These are phyloP conservation scores for Microctonus hyperodae DNA, from an alignment of 2,888 invertebrate species.

Conservation along the genomic window DNA sequence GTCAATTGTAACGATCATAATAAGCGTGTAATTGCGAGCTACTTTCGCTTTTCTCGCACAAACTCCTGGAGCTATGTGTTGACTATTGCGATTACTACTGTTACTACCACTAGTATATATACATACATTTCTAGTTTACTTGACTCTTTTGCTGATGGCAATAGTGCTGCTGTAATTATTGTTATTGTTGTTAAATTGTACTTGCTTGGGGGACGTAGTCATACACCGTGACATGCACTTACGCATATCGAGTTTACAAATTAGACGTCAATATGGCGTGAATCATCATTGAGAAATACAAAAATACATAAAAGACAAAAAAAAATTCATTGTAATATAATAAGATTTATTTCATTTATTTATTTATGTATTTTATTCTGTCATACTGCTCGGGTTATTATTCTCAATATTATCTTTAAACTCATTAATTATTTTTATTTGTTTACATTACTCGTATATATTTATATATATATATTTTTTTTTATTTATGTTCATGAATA, in stretches of 20 bases:
- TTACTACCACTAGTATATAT: too few relatives aligned
- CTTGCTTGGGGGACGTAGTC: conserved; percentile 2
- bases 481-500: too few relatives aligned
- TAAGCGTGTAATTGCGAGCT: conserved; percentile 37
- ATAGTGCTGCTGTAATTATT: not conserved
- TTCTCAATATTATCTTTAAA: not conserved
- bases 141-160: not conserved
- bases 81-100: not conserved
- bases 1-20: conserved; percentile 21
- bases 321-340: too few relatives aligned
- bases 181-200: conserved; percentile 6
- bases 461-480: too few relatives aligned
- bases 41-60: conserved; percentile 43
- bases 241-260: conserved; percentile 14
- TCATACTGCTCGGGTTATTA: not conserved
- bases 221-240: conserved; percentile 17
- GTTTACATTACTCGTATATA: too few relatives aligned
- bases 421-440: not conserved
- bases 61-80: conserved; percentile 5
- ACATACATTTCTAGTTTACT: not conserved
- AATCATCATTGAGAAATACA: conserved; percentile 19
- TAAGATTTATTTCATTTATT: too few relatives aligned
- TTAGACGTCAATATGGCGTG: conserved; percentile 11
- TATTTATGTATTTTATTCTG: not conserved
- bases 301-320: too few relatives aligned